phyloP scores from a whole-genome alignment of 2,113 vertebrate genomes.

The Carettochelys insculpta region DNA sequence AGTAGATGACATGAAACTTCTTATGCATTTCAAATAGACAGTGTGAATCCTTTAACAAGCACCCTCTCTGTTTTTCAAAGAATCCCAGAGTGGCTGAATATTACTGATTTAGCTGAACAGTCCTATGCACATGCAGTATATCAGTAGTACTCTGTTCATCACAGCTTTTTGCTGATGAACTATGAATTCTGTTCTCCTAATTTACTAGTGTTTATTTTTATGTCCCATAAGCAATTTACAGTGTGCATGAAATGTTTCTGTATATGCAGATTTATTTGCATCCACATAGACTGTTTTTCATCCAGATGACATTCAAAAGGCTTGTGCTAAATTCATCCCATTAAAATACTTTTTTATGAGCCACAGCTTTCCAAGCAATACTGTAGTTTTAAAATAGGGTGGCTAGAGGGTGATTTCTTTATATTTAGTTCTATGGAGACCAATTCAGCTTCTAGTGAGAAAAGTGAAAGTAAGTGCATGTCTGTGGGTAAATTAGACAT shows the following conservation, averaged over 20 bases:
- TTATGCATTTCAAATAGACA: constrained; percentile 70
- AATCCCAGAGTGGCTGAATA: background rate
- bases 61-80: constrained; percentile 48
- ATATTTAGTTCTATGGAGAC: background rate
- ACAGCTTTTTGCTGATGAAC: constrained; percentile 16
- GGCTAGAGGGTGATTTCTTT: background rate
- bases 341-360: background rate
- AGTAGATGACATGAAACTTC: constrained; percentile 64
- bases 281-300: background rate
- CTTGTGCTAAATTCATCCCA: background rate
- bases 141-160: background rate
- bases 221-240: background rate
- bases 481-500: background rate
- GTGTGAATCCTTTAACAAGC: constrained; percentile 50
- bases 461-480: background rate
- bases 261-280: background rate
- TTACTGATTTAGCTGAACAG: constrained; percentile 46
- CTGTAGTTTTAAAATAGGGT: background rate
- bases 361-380: background rate
- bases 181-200: background rate
- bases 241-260: background rate
- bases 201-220: constrained; percentile 33
- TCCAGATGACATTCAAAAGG: background rate
- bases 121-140: background rate
- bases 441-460: background rate